These are phyloP conservation scores for Ammodramus savannarum DNA, from an alignment of 2,113 vertebrate genomes.

Conservation along the genomic window DNA sequence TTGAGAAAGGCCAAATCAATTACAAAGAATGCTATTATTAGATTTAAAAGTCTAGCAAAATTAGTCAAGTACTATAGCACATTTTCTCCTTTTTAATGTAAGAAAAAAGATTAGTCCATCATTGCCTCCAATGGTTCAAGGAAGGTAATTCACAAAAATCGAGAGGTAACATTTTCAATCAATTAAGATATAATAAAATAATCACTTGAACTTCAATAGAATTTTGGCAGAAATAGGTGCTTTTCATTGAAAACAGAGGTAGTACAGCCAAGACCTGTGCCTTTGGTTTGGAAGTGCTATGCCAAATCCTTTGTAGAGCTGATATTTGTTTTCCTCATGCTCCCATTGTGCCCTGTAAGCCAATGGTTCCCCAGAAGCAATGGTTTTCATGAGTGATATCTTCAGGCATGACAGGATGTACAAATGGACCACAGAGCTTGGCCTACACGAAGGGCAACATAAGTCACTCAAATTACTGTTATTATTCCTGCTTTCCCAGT, in stretches of 20 bases:
- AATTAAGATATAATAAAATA: background rate
- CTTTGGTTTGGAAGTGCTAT: background rate
- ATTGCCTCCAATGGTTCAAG: background rate
- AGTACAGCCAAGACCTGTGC: background rate
- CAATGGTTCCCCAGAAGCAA: background rate
- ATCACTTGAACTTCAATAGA: background rate
- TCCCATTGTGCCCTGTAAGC: background rate
- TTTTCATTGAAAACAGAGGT: conserved; percentile 4
- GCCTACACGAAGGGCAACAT: fast-evolving
- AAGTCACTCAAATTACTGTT: background rate
- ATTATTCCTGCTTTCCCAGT: background rate
- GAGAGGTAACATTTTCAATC: background rate
- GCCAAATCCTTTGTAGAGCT: background rate
- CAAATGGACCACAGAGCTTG: background rate
- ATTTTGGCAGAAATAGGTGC: background rate
- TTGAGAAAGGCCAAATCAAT: conserved; percentile 34
- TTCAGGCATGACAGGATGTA: background rate
- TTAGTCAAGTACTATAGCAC: background rate
- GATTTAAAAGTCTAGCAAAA: conserved; percentile 14
- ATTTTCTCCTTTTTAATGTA: background rate
- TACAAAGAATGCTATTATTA: conserved; percentile 16
- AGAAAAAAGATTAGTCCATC: background rate
- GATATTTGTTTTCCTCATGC: background rate
- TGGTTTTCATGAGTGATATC: background rate
- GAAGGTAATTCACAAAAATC: background rate